These are phyloP conservation scores for Meandrusa payeni DNA, from an alignment of 2,888 invertebrate genomes.

Conservation along the genomic window DNA sequence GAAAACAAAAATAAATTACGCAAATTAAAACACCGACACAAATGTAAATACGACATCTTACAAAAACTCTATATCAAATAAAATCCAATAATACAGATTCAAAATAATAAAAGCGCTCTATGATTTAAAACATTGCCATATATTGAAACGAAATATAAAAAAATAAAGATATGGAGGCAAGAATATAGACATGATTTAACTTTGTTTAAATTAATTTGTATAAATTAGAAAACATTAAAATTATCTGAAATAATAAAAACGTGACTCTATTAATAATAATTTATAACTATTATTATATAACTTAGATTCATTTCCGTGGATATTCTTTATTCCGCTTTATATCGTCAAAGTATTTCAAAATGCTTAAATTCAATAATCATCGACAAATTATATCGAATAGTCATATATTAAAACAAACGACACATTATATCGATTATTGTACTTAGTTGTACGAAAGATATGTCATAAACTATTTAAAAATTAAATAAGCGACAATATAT, in stretches of 20 bases:
- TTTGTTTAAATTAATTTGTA: constrained; percentile 38
- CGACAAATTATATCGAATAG: not conserved
- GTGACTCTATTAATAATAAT: constrained; percentile 5
- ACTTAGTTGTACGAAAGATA: constrained; percentile 17
- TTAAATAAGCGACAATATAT: constrained; percentile 1
- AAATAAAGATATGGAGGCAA: constrained; percentile 57
- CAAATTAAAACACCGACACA: constrained; percentile 62
- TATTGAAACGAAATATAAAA: no score
- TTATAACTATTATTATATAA: no score
- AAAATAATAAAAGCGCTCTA: constrained; percentile 26
- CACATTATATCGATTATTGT: constrained; percentile 5
- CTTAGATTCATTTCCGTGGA: no score
- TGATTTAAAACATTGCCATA: constrained; percentile 8
- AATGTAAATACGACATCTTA: constrained; percentile 36
- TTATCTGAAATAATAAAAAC: constrained; percentile 24
- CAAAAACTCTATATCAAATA: constrained; percentile 4
- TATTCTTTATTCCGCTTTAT: no score
- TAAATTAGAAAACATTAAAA: constrained; percentile 42
- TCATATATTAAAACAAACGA: constrained; percentile 2
- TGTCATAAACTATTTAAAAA: not conserved
- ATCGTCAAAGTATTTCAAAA: no score
- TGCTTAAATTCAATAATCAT: no score
- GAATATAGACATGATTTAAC: constrained; percentile 56
- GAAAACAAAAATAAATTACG: constrained; percentile 72
- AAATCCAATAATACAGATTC: constrained; percentile 24